Evolutionary conservation across 2,888 invertebrate species (phyloP).

Genomic region (Ennomos quercinarius): DNA sequence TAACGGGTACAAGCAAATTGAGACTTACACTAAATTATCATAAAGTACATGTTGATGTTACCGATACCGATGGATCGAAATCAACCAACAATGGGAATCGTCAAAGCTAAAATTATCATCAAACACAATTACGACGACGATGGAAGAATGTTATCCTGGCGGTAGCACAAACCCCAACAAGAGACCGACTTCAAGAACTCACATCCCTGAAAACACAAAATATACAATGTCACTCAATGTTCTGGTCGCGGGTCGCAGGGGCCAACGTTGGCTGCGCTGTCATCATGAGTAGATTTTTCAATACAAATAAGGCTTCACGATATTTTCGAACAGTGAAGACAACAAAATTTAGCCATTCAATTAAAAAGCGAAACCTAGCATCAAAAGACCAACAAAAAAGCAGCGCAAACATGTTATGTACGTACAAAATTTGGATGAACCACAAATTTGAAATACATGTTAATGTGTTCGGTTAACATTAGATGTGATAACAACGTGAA

Average conservation of each 20-base stretch:
- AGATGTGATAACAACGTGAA: conserved; percentile 23
- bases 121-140: conserved; percentile 43
- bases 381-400: conserved; percentile 22
- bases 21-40: conserved; percentile 72
- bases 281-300: conserved; percentile 57
- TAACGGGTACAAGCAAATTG: conserved; percentile 61
- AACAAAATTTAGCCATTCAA: conserved; percentile 21
- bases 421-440: conserved; percentile 27
- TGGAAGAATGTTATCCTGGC: conserved; percentile 61
- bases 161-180: conserved; percentile 67
- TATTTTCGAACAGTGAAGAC: conserved; percentile 21
- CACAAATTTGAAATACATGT: conserved; percentile 29
- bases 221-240: conserved; percentile 47
- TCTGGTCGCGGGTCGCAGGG: conserved; percentile 18
- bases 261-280: conserved; percentile 33
- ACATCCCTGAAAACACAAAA: conserved; percentile 74
- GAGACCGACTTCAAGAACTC: conserved; percentile 67
- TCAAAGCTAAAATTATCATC: conserved; percentile 42
- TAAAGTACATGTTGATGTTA: conserved; percentile 60
- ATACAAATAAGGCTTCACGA: conserved; percentile 22
- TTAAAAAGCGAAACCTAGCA: conserved; percentile 26
- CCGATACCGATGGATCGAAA: conserved; percentile 56
- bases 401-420: conserved; percentile 21
- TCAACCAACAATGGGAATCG: conserved; percentile 54
- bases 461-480: conserved; percentile 2